These are phyloP conservation scores for Aix galericulata DNA, from an alignment of 2,113 vertebrate genomes.

Conservation along the genomic window DNA sequence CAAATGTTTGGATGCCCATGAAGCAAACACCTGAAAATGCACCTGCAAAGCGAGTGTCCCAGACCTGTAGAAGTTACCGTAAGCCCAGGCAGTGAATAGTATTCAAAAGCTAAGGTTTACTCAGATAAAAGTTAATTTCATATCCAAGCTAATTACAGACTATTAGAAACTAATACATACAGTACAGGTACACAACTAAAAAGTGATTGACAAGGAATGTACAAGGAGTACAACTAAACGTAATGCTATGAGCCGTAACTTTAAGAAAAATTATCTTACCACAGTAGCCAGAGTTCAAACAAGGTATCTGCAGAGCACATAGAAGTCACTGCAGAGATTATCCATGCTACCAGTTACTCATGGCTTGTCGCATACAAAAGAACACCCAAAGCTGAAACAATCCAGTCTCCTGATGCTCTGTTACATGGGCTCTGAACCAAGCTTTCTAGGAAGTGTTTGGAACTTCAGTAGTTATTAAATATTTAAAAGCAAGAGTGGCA, in stretches of 20 bases:
- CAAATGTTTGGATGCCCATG: neutral
- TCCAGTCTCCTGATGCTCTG: neutral
- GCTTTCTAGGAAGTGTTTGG: neutral
- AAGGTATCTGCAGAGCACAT: neutral
- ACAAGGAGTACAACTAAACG: neutral
- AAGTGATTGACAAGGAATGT: neutral
- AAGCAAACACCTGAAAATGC: neutral
- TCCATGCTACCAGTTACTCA: accelerated
- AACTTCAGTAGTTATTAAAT: too few relatives aligned
- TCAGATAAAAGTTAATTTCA: neutral
- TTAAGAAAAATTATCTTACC: neutral
- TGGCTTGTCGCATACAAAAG: neutral
- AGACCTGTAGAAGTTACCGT: neutral
- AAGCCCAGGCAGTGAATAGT: neutral
- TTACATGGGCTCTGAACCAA: neutral
- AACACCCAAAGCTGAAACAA: neutral
- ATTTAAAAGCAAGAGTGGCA: neutral
- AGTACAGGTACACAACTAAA: neutral
- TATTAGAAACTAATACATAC: neutral
- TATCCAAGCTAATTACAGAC: neutral
- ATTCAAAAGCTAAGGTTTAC: neutral
- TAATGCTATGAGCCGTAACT: neutral
- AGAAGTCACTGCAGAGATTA: neutral
- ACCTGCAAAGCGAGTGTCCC: neutral
- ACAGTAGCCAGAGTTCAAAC: neutral